These are phyloP conservation scores for Hirtodrosophila duncani DNA, from an alignment of 2,888 invertebrate genomes.

Conservation along the genomic window DNA sequence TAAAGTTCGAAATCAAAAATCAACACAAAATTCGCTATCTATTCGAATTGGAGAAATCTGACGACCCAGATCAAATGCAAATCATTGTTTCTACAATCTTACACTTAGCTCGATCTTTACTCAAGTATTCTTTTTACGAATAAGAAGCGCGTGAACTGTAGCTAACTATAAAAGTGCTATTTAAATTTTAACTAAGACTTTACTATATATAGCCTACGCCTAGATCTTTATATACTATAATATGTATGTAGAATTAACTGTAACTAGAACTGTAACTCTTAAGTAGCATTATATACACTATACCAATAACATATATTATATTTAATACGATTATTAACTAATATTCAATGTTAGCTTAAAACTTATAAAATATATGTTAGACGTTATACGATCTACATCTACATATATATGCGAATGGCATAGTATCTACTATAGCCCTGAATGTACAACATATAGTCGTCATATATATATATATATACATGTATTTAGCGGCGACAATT, in stretches of 20 bases:
- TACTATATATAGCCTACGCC: slow-evolving; percentile 49
- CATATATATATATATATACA: neutral
- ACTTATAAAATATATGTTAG: no score
- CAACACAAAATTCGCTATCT: no score
- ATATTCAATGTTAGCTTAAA: no score
- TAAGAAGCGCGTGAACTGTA: slow-evolving; percentile 27
- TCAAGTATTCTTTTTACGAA: slow-evolving; percentile 66
- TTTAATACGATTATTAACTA: no score
- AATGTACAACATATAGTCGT: slow-evolving; percentile 40
- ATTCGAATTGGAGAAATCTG: no score
- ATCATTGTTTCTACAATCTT: slow-evolving; percentile 22
- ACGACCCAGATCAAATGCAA: neutral
- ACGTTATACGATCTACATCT: slow-evolving; percentile 1
- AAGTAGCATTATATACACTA: slow-evolving; percentile 32
- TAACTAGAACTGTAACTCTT: slow-evolving; percentile 35
- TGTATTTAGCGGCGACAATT: neutral
- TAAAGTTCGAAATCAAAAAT: neutral
- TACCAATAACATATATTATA: slow-evolving; percentile 10
- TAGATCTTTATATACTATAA: no score
- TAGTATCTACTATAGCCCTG: slow-evolving; percentile 25
- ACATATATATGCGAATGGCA: slow-evolving; percentile 22
- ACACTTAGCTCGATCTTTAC: slow-evolving; percentile 60
- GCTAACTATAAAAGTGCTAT: slow-evolving; percentile 50
- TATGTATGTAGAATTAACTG: slow-evolving; percentile 15
- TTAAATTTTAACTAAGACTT: slow-evolving; percentile 64